A percentile compares a stretch with the other conserved stretches of the same genome.
Conservation (phyloP, 2,113 vertebrate species). For the Maccullochella peelii region DNA sequence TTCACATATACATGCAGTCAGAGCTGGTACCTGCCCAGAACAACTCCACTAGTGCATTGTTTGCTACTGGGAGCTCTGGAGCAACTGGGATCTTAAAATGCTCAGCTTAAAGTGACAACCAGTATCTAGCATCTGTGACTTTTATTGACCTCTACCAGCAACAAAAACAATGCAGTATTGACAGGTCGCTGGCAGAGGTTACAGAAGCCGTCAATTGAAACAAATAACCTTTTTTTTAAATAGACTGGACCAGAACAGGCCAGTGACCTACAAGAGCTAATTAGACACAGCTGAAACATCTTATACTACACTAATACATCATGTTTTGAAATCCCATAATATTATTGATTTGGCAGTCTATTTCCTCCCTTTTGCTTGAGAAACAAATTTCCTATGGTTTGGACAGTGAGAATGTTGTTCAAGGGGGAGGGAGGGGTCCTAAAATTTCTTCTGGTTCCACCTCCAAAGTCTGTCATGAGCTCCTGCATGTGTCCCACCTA, state of each 20-base stretch:
- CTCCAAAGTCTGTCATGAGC: constrained; percentile 2
- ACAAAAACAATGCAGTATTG: not conserved
- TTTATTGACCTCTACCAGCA: not conserved
- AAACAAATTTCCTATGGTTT: not conserved
- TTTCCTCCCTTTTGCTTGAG: not conserved
- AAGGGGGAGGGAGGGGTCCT: not conserved
- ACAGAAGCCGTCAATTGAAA: not conserved
- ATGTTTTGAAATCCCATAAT: constrained; percentile 1
- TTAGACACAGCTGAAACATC: not conserved
- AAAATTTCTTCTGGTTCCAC: not conserved
- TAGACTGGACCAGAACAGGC: not conserved
- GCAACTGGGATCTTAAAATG: not conserved
- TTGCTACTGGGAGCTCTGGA: not conserved
- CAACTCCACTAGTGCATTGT: no score
- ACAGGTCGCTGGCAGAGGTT: not conserved
- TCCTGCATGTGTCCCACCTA: constrained; percentile 14
- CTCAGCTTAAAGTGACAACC: not conserved
- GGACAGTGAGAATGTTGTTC: not conserved
- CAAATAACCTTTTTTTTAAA: not conserved
- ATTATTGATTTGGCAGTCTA: not conserved
- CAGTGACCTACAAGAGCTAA: not conserved
- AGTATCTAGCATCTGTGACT: not conserved
- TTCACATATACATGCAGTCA: not conserved
- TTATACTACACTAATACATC: not conserved
- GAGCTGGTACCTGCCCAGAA: not conserved